These are phyloP conservation scores for Drosophila obscura DNA, from an alignment of 1,140 invertebrate species.

Conservation along the genomic window DNA sequence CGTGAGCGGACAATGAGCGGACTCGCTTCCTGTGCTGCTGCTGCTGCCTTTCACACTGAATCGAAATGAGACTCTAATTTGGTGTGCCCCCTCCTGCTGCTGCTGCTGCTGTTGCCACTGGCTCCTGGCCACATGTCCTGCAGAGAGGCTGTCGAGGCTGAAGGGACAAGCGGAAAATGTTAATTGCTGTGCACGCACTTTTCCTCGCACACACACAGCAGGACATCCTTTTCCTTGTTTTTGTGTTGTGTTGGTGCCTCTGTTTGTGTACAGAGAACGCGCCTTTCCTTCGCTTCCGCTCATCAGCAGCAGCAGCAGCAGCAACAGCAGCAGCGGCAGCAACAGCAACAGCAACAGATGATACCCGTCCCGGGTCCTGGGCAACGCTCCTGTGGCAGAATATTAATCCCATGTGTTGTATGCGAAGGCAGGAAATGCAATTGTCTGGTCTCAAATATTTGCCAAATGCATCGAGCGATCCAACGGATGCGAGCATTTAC, in stretches of 20 bases:
- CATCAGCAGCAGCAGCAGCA: constrained; percentile 19
- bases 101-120: too few species aligned
- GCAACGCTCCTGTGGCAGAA: constrained; percentile 19
- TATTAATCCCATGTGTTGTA: constrained; percentile 60
- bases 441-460: constrained; percentile 71
- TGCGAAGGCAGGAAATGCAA: constrained; percentile 69
- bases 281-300: constrained; percentile 55
- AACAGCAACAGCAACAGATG: constrained; percentile 67
- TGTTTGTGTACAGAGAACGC: constrained; percentile 76
- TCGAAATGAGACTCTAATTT: constrained; percentile 64
- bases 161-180: constrained; percentile 52
- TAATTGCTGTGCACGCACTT: constrained; percentile 70
- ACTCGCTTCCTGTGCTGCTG: constrained; percentile 54
- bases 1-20: constrained; percentile 47
- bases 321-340: neutral
- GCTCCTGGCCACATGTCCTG: constrained; percentile 67
- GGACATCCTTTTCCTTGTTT: constrained; percentile 82
- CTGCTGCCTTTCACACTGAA: constrained; percentile 59
- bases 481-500: constrained; percentile 31
- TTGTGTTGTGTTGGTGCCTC: constrained; percentile 58
- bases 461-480: constrained; percentile 54
- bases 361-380: constrained; percentile 13
- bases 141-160: constrained; percentile 17
- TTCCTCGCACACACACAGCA: constrained; percentile 56
- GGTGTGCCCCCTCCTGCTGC: constrained; percentile 41